Evolutionary conservation across 2,888 invertebrate species (phyloP).

Genomic region (Ochropacha duplaris): DNA sequence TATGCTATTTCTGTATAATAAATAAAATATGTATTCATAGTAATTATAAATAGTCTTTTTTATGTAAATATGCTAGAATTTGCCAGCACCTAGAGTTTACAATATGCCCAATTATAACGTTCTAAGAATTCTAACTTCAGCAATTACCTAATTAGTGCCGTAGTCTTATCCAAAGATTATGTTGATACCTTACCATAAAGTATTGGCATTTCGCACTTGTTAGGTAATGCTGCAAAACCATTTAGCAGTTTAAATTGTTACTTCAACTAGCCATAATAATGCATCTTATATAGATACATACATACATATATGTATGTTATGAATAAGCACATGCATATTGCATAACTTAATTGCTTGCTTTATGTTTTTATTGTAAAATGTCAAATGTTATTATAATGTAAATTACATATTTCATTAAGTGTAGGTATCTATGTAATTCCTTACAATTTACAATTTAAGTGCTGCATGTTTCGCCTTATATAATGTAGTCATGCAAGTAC

Average conservation of each 20-base stretch:
- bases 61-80: conserved; percentile 1
- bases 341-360: conserved; percentile 18
- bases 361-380: conserved; percentile 10
- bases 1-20: not conserved
- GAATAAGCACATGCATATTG: conserved; percentile 17
- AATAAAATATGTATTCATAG: not conserved
- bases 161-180: conserved; percentile 35
- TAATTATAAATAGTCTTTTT: not conserved
- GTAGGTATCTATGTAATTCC: no score
- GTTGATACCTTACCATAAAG: conserved; percentile 23
- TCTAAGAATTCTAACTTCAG: conserved; percentile 23
- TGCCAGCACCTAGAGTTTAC: not conserved
- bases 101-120: conserved; percentile 18
- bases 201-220: conserved; percentile 42
- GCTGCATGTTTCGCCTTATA: no score
- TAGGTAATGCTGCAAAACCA: conserved; percentile 33
- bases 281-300: conserved; percentile 17
- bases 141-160: conserved; percentile 44
- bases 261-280: not conserved
- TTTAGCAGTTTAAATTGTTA: conserved; percentile 28
- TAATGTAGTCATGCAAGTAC: no score
- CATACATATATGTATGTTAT: conserved; percentile 16
- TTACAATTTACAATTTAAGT: no score
- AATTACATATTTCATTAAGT: no score
- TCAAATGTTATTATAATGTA: no score